A percentile compares a stretch with the other conserved stretches of the same genome.
Evolutionary conservation across 1,140 invertebrate genomes (phyloP).

Genomic region (Zophobas atratus): DNA sequence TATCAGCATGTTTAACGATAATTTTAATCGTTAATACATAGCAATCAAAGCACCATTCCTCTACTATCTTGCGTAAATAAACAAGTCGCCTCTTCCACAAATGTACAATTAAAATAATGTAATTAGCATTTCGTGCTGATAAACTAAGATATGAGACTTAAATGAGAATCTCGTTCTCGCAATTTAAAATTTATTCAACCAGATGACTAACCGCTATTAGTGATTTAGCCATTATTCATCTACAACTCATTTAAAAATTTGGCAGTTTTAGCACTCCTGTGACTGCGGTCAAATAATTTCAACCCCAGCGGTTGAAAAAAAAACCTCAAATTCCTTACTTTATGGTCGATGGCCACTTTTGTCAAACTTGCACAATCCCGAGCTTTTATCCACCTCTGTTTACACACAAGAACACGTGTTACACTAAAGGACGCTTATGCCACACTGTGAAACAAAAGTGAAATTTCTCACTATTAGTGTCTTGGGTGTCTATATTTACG

Average conservation of each 20-base stretch:
- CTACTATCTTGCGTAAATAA: constrained; percentile 25
- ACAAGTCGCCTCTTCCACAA: constrained; percentile 11
- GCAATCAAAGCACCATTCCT: constrained; percentile 17
- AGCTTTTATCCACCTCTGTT: constrained; percentile 19
- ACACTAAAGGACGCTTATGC: constrained; percentile 23
- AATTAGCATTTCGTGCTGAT: constrained; percentile 18
- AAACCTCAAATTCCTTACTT: constrained; percentile 27
- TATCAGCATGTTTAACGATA: constrained; percentile 22
- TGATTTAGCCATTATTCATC: constrained; percentile 19
- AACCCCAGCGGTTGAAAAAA: background rate
- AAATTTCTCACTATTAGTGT: constrained; percentile 39
- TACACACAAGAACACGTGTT: constrained; percentile 26
- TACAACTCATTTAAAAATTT: too few relatives aligned
- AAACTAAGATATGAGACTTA: constrained; percentile 16
- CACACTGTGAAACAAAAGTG: constrained; percentile 36
- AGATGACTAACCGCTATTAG: constrained; percentile 5
- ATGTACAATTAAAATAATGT: constrained; percentile 19
- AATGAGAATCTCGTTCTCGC: background rate
- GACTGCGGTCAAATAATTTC: constrained; percentile 4
- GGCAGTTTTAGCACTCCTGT: background rate
- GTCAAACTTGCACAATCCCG: background rate
- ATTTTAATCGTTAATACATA: constrained; percentile 16
- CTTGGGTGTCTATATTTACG: constrained; percentile 42
- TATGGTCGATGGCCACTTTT: constrained; percentile 26
- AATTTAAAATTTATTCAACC: constrained; percentile 1